Conservation (phyloP, 2,888 invertebrate species). For the Tenodera sinensis region DNA sequence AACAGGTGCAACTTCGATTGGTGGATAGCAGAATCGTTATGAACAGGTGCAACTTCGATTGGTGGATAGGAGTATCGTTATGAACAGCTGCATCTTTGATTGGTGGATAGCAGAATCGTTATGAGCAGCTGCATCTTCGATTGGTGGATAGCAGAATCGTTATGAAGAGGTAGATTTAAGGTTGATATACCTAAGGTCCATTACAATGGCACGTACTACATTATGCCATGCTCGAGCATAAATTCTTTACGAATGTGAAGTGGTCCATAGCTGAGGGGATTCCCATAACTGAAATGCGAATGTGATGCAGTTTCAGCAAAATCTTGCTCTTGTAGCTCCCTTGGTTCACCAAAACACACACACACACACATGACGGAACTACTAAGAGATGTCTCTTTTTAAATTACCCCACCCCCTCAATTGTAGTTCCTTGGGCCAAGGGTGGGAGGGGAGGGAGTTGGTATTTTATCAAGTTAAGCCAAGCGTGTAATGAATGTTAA, state of each 20-base stretch:
- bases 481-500: conserved; percentile 33
- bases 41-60: no score
- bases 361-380: neutral
- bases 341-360: neutral
- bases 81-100: no score
- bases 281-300: neutral
- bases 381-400: neutral
- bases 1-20: no score
- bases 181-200: no score
- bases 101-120: no score
- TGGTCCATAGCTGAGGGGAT: neutral
- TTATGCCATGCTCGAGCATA: no score
- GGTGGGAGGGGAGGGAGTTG: neutral
- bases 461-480: conserved; percentile 21
- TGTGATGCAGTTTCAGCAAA: neutral
- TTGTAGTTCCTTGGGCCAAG: neutral
- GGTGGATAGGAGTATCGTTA: no score
- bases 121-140: no score
- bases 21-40: no score
- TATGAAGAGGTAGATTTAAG: no score
- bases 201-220: no score
- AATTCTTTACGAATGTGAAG: neutral
- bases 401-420: neutral
- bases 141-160: no score
- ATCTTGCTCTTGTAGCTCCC: neutral